Conservation (phyloP, 2,113 vertebrate genomes). For the Peucedramus taeniatus region DNA sequence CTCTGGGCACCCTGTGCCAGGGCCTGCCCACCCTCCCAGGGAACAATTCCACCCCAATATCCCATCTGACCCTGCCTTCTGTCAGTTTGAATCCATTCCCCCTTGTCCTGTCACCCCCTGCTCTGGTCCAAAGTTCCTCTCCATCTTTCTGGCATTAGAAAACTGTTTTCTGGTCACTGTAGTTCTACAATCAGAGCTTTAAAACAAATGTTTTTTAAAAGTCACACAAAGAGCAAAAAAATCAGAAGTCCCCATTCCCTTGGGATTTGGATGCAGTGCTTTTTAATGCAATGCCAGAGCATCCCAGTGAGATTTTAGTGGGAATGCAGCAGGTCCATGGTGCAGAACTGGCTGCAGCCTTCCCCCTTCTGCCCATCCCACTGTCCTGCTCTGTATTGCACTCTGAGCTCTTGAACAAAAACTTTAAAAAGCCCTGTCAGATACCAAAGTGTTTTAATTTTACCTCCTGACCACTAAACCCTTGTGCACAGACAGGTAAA, state of each 20-base stretch:
- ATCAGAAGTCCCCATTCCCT: not conserved
- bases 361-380: not conserved
- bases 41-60: fast-evolving
- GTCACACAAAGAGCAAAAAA: not conserved
- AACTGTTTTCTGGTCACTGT: not conserved
- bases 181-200: not conserved
- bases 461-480: not conserved
- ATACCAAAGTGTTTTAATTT: not conserved
- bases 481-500: not conserved
- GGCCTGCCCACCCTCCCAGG: fast-evolving
- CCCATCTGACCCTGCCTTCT: not conserved
- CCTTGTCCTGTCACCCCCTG: not conserved
- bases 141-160: not conserved
- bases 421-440: not conserved
- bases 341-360: not conserved
- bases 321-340: not conserved
- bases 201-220: not conserved
- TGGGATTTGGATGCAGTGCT: not conserved
- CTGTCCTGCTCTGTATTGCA: not conserved
- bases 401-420: not conserved
- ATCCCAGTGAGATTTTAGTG: not conserved
- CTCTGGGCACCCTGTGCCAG: not conserved
- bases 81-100: not conserved
- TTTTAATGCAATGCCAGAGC: not conserved
- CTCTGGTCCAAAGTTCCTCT: not conserved